Base-by-base conservation (phyloP, 2,888 invertebrate genomes). In the Calameuta pallipes region DNA sequence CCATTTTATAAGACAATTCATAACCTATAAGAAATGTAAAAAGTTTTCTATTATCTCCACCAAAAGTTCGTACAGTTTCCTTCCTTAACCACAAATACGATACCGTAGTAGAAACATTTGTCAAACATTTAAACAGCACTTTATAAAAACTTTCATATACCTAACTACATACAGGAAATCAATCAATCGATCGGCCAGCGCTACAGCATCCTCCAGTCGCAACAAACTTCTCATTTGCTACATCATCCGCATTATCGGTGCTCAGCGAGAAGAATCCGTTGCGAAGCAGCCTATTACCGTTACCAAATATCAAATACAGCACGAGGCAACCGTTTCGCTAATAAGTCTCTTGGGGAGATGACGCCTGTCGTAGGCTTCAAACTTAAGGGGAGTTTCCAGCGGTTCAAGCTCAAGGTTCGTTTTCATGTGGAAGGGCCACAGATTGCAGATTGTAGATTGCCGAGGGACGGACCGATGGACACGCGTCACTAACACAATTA, bases 401-500 rank as follows among this genome's bases (percentile, higher is more conserved):
- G 56, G 56, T 56, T 23, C 56, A 23, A 56, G 56, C 56, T 56
- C 23, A 23, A 23, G 56, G 56, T 23, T 56, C 56, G 56, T 56
- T 56, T 56, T 56, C 56, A 56, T 23, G 23, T 23, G 23, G 23
- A 56, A 56, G 56, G 56, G 23, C 9, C 23, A 56, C 56, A 23
- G 56, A 56, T 56, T 56, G 31, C 2, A 71, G 71, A 71, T 71
- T 30, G 31, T 71, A 71, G 71, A 71, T 31, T 31, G 33, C 31
- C 36, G 75, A 70, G 41, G 56, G 31, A 76, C 71, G 73, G 75
- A 75, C 37, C 15, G 76, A 41, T 83, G 89, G 89, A 90, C 90
- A 90, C 90, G 89, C 90, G 89, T 84, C 86, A 83, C 84, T 91
- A 91, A 91, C 88, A 83, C 86, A 90, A 91, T 91, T 91, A 90